phyloP scores from a whole-genome alignment of 2,888 invertebrate genomes.

The Keiferia lycopersicella region DNA sequence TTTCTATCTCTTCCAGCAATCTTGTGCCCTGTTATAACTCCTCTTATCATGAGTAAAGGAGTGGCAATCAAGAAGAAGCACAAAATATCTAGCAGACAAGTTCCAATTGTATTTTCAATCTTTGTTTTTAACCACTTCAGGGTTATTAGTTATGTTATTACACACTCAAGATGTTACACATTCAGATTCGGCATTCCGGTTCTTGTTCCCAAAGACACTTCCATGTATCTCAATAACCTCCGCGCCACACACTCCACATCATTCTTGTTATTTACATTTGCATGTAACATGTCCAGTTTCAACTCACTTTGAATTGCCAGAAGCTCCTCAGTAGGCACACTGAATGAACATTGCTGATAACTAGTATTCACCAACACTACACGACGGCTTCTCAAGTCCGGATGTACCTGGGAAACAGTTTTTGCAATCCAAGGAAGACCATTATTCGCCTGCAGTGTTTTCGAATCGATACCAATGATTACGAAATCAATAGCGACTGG shows the following conservation, averaged over 20 bases:
- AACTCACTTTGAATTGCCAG: slow-evolving; percentile 58
- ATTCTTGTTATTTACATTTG: slow-evolving; percentile 57
- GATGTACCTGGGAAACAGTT: slow-evolving; percentile 62
- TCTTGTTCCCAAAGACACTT: slow-evolving; percentile 65
- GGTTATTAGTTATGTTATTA: background rate
- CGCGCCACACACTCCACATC: slow-evolving; percentile 58
- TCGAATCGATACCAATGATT: slow-evolving; percentile 64
- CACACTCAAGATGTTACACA: slow-evolving; percentile 35
- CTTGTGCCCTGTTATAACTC: too few species aligned
- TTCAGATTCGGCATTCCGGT: slow-evolving; percentile 74
- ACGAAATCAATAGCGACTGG: slow-evolving; percentile 69
- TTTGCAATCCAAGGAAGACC: slow-evolving; percentile 54
- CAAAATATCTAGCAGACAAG: too few species aligned
- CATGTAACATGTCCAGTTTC: slow-evolving; percentile 63
- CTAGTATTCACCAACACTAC: slow-evolving; percentile 68
- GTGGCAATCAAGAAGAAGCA: too few species aligned
- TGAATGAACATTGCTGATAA: slow-evolving; percentile 66
- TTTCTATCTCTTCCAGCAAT: too few species aligned
- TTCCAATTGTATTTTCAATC: too few species aligned
- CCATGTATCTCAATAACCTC: slow-evolving; percentile 63
- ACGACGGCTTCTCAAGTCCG: slow-evolving; percentile 64
- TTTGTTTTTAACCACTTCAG: too few species aligned
- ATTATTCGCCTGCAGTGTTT: slow-evolving; percentile 55
- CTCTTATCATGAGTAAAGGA: too few species aligned
- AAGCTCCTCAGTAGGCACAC: slow-evolving; percentile 62